Evolutionary conservation across 2,797 vertebrate genomes (phyloP).

Genomic region (Geranospiza caerulescens): DNA sequence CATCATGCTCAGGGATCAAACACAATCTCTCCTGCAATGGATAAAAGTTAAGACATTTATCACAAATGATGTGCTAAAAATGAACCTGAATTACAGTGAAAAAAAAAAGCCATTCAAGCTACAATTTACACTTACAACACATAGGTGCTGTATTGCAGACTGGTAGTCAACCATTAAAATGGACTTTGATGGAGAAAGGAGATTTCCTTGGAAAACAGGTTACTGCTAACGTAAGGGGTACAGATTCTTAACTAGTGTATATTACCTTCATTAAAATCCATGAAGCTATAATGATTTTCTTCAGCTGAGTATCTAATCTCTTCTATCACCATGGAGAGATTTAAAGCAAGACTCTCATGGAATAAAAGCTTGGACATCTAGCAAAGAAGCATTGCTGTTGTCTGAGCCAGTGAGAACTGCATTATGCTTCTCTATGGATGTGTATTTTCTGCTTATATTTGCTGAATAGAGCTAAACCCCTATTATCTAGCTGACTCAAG

Average conservation of each 20-base stretch:
- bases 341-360: not conserved
- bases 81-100: not conserved
- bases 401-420: not conserved
- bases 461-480: not conserved
- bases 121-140: not conserved
- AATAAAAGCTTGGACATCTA: not conserved
- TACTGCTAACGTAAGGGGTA: not conserved
- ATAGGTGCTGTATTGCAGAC: not conserved
- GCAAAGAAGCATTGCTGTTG: not conserved
- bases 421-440: not conserved
- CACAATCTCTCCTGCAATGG: not conserved
- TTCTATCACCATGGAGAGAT: not conserved
- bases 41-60: conserved; percentile 16
- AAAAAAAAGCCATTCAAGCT: not conserved
- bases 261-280: not conserved
- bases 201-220: not conserved
- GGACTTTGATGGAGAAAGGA: not conserved
- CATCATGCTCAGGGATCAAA: not conserved
- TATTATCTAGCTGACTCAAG: not conserved
- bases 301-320: not conserved
- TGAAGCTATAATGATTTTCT: not conserved
- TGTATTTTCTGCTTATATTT: not conserved
- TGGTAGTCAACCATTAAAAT: not conserved
- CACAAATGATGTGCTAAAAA: not conserved
- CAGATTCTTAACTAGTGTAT: not conserved